Conservation (phyloP, 2,888 invertebrate species). For the Apantesis nais region DNA sequence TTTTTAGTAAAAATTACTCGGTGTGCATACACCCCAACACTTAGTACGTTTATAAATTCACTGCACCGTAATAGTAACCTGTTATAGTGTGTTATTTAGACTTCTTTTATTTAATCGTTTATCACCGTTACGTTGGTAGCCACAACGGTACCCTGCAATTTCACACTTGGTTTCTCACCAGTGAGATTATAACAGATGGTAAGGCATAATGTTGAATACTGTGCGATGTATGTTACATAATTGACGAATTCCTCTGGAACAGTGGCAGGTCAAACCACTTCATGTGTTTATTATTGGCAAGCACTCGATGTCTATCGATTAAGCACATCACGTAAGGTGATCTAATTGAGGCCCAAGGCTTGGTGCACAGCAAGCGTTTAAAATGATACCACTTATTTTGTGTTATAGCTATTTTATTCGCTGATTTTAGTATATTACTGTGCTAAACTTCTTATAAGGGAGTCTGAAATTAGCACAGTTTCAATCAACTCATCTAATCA, state of each 20-base stretch:
- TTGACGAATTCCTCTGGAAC: slow-evolving; percentile 15
- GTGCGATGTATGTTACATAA: slow-evolving; percentile 13
- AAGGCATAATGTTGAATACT: slow-evolving; percentile 26
- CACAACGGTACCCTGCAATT: slow-evolving; percentile 53
- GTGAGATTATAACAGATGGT: slow-evolving; percentile 38
- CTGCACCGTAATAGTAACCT: slow-evolving; percentile 40
- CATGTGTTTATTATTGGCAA: slow-evolving; percentile 24
- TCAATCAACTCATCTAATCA: no score
- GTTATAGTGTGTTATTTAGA: slow-evolving; percentile 45
- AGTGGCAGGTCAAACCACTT: slow-evolving; percentile 1
- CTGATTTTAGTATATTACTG: not conserved
- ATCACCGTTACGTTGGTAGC: slow-evolving; percentile 50
- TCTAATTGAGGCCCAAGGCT: slow-evolving; percentile 12
- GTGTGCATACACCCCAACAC: not conserved
- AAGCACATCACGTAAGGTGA: slow-evolving; percentile 5
- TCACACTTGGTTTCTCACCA: slow-evolving; percentile 53
- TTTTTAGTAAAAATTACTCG: not conserved
- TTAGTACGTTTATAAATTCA: slow-evolving; percentile 27
- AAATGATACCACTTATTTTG: slow-evolving; percentile 4
- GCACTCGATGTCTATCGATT: slow-evolving; percentile 9
- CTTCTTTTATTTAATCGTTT: slow-evolving; percentile 48
- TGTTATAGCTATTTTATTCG: not conserved
- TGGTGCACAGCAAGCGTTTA: slow-evolving; percentile 13
- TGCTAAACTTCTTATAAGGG: not conserved
- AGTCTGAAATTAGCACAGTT: no score